A percentile compares a stretch with the other conserved stretches of the same genome.
phyloP scores from a whole-genome alignment of 2,888 invertebrate genomes.

The Lordiphosa fenestrarum region DNA sequence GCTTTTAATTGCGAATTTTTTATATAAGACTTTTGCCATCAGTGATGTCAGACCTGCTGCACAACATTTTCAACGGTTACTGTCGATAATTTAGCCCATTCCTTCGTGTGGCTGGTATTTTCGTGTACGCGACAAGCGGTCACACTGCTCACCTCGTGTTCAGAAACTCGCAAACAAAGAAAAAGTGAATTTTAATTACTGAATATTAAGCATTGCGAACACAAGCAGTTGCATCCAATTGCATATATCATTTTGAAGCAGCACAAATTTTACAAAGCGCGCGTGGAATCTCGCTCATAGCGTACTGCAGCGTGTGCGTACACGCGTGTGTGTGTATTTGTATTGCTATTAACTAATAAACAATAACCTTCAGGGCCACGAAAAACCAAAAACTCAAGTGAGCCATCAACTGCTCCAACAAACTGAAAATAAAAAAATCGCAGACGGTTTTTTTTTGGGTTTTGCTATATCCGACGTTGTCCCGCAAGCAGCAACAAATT shows the following conservation, averaged over 20 bases:
- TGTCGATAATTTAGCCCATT: slow-evolving; percentile 17
- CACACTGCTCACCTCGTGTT: slow-evolving; percentile 56
- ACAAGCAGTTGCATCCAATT: slow-evolving; percentile 25
- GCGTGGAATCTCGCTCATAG: slow-evolving; percentile 28
- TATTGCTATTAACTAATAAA: slow-evolving; percentile 75
- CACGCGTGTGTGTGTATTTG: slow-evolving; percentile 51
- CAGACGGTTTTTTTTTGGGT: slow-evolving; percentile 28
- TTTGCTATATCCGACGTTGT: slow-evolving; percentile 15
- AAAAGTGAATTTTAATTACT: slow-evolving; percentile 72
- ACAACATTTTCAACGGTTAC: slow-evolving; percentile 1
- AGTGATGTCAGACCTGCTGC: too few species aligned
- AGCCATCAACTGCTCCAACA: slow-evolving; percentile 37
- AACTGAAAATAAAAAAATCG: slow-evolving; percentile 34
- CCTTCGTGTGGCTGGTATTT: slow-evolving; percentile 38
- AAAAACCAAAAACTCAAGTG: slow-evolving; percentile 19
- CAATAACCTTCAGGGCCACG: slow-evolving; percentile 66
- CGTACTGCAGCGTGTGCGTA: slow-evolving; percentile 20
- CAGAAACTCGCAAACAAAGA: slow-evolving; percentile 68
- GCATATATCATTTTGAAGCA: slow-evolving; percentile 25
- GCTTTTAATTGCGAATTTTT: too few species aligned
- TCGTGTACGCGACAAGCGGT: slow-evolving; percentile 39
- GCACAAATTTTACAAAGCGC: slow-evolving; percentile 18
- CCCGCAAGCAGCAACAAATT: slow-evolving; percentile 50
- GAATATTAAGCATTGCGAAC: slow-evolving; percentile 51
- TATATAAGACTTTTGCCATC: too few species aligned